Percentiles rank a stretch among this genome's conserved stretches.
Conservation (phyloP, 2,888 invertebrate genomes). For the Gymnosoma rotundatum region DNA sequence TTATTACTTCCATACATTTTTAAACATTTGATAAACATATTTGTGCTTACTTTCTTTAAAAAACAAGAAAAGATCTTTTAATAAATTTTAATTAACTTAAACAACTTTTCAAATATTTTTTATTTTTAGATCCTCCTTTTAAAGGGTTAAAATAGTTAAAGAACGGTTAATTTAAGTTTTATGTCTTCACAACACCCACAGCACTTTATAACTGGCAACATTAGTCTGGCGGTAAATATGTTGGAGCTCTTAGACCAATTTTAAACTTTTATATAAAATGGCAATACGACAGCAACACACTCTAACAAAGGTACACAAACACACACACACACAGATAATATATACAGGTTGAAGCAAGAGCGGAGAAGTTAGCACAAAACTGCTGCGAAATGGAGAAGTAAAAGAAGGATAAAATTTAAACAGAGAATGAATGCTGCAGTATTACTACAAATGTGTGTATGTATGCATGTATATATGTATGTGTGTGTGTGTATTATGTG, state of each 20-base stretch:
- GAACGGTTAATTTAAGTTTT: background rate
- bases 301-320: background rate
- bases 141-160: background rate
- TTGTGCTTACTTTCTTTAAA: constrained; percentile 23
- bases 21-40: constrained; percentile 7
- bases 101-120: background rate
- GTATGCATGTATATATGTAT: background rate
- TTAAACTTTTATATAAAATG: constrained; percentile 50
- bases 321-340: background rate
- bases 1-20: constrained; percentile 20
- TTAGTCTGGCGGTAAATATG: constrained; percentile 50
- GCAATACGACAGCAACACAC: constrained; percentile 20
- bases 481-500: background rate
- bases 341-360: constrained; percentile 8
- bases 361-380: constrained; percentile 17
- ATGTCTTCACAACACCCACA: constrained; percentile 75
- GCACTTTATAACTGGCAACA: constrained; percentile 73
- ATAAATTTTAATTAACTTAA: background rate
- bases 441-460: background rate
- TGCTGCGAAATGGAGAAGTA: constrained; percentile 9
- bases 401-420: constrained; percentile 20
- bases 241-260: constrained; percentile 47
- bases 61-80: background rate
- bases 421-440: constrained; percentile 22
- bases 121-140: background rate